Evolutionary conservation across 1,140 invertebrate genomes (phyloP).

Genomic region (Phthorimaea operculella): DNA sequence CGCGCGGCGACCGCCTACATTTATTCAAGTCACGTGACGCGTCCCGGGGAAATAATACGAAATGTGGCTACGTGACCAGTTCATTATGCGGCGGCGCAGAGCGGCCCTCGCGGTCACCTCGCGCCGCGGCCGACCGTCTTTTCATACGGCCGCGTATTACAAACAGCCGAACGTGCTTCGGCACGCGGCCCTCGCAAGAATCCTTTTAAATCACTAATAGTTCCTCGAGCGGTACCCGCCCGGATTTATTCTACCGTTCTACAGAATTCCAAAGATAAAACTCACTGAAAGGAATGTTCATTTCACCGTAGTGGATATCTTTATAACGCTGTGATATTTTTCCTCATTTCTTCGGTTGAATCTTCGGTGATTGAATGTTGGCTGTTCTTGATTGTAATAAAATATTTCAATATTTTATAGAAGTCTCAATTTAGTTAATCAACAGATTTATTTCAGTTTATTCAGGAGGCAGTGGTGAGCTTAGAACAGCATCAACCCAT

Average conservation of each 20-base stretch:
- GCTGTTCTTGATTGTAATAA: too few species aligned
- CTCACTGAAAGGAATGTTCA: conserved; percentile 14
- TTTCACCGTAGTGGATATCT: conserved; percentile 9
- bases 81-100: conserved; percentile 56
- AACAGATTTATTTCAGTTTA: too few species aligned
- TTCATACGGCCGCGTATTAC: conserved; percentile 14
- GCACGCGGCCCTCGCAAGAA: conserved; percentile 18
- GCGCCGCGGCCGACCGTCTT: not conserved
- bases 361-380: not conserved
- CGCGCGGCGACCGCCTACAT: conserved; percentile 36
- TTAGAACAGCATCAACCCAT: too few species aligned
- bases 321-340: conserved; percentile 9
- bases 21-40: conserved; percentile 63
- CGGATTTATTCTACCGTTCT: conserved; percentile 18
- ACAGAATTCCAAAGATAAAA: conserved; percentile 12
- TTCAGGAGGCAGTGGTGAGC: too few species aligned
- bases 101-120: conserved; percentile 34
- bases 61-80: conserved; percentile 66
- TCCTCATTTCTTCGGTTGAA: conserved; percentile 1
- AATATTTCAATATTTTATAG: too few species aligned
- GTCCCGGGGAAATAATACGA: conserved; percentile 67
- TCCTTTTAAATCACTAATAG: conserved; percentile 25
- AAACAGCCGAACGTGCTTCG: conserved; percentile 28
- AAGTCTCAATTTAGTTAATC: too few species aligned
- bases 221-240: conserved; percentile 11